Base-by-base conservation (phyloP, 2,797 vertebrate species). In the Scolopax bukidnonensis region DNA sequence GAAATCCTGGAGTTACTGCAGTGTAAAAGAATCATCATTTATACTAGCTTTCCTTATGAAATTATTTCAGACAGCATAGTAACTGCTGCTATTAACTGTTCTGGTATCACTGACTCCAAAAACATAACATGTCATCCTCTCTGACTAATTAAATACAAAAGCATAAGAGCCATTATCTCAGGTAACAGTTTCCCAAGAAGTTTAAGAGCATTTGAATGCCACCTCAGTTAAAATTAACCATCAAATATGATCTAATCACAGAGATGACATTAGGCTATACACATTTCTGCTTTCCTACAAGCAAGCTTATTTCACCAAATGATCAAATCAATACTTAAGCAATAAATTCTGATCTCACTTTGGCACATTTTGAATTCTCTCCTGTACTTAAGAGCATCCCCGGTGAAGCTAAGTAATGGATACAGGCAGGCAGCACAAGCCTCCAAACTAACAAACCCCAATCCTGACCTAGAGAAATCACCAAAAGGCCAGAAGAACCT, bases 161-260 rank as follows among this genome's bases (percentile, higher is more conserved):
- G 38, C 7, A 16, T n/a, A 92, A n/a, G 59, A 87, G 56, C 51
- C 40, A 45, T 71, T 80, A 87, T 61, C 60, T 68, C 76, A 81
- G 25, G 61, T 77, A 68, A 85, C 16, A n/a, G 27, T 45, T 71
- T 68, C n/a, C 40, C 30, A 70, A 43, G 53, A 78, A 68, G 47
- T n/a, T 84, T 7, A 63, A 63, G 33, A 16, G 48, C 11, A 3
- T 38, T 36, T 54, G 69, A 85, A 83, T 38, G 53, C n/a, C 38
- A 75, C 38, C 65, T 89, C 65, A 74, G 43, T 78, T 94, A 71
- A 91, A 92, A 84, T 43, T 74, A 83, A 80, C 65, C 30, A 77
- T 30, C 25, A 67, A 77, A 41, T 81, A 68, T 24, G 40, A 78
- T 36, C 87, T 9, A 59, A 73, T 60, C 68, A 64, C 41, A 85